Evolutionary conservation across 2,888 invertebrate species (phyloP).

Genomic region (Agrypnus murinus): DNA sequence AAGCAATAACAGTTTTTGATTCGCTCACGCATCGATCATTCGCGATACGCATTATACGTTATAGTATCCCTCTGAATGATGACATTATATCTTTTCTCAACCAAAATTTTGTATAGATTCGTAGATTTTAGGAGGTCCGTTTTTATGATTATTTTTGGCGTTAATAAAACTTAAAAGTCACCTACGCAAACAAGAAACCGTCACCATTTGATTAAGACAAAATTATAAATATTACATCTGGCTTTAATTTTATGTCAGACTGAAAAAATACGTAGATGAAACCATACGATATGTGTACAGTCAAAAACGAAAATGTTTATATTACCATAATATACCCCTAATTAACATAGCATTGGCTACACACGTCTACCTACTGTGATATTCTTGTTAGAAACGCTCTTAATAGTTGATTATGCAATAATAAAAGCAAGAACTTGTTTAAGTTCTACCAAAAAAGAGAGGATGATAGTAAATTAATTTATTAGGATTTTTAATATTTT

Average conservation of each 20-base stretch:
- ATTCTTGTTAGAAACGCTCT: neutral
- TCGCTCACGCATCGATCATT: constrained; percentile 59
- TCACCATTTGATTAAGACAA: too few relatives aligned
- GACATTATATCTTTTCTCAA: too few relatives aligned
- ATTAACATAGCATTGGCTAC: neutral
- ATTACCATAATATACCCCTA: constrained; percentile 4
- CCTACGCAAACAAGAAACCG: too few relatives aligned
- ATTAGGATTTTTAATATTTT: too few relatives aligned
- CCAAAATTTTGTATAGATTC: too few relatives aligned
- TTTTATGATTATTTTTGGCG: too few relatives aligned
- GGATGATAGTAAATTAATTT: too few relatives aligned
- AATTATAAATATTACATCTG: too few relatives aligned
- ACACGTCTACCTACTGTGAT: neutral
- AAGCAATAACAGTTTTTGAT: constrained; percentile 56
- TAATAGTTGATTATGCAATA: neutral
- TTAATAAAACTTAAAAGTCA: too few relatives aligned
- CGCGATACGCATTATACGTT: constrained; percentile 44
- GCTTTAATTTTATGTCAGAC: too few relatives aligned
- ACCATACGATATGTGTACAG: neutral
- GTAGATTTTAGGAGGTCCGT: too few relatives aligned
- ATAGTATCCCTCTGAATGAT: neutral
- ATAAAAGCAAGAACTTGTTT: neutral
- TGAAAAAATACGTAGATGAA: constrained; percentile 5
- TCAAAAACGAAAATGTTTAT: neutral
- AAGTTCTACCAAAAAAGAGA: neutral